phyloP scores from a whole-genome alignment of 2,113 vertebrate species.

The Motacilla tschutschensis region DNA sequence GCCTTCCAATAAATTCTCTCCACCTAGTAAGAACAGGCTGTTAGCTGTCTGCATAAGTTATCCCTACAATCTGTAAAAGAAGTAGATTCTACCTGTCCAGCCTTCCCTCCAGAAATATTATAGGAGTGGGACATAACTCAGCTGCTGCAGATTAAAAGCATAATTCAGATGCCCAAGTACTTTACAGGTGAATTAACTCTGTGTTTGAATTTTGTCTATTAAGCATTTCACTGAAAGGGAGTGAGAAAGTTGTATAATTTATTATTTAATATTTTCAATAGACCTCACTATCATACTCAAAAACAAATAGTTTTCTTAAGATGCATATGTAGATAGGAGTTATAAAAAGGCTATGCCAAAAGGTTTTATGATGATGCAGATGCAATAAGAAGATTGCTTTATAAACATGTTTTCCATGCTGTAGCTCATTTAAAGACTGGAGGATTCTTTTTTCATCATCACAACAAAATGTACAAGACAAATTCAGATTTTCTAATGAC shows the following conservation, averaged over 20 bases:
- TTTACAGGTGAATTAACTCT: constrained; percentile 39
- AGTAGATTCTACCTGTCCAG: constrained; percentile 4
- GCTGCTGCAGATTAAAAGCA: constrained; percentile 37
- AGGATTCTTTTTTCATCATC: not conserved
- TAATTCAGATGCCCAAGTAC: constrained; percentile 33
- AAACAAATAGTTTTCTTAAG: constrained; percentile 20
- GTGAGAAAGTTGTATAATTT: constrained; percentile 21
- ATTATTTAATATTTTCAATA: constrained; percentile 30
- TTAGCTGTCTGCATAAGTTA: constrained; percentile 38
- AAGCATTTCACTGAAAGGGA: constrained; percentile 26
- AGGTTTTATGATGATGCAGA: not conserved
- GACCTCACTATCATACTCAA: not conserved
- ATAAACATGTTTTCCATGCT: not conserved
- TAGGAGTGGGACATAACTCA: constrained; percentile 33
- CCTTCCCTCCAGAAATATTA: constrained; percentile 4
- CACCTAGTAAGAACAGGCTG: not conserved
- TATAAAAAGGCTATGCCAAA: constrained; percentile 1
- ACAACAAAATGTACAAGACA: not conserved
- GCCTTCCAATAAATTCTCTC: constrained; percentile 12
- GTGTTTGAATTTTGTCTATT: constrained; percentile 25
- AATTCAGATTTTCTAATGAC: not conserved
- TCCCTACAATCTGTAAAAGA: not conserved
- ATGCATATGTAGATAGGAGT: not conserved
- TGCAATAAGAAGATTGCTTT: constrained; percentile 17
- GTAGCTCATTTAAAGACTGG: not conserved